phyloP scores from a whole-genome alignment of 2,888 invertebrate genomes.

The Fragum fragum region DNA sequence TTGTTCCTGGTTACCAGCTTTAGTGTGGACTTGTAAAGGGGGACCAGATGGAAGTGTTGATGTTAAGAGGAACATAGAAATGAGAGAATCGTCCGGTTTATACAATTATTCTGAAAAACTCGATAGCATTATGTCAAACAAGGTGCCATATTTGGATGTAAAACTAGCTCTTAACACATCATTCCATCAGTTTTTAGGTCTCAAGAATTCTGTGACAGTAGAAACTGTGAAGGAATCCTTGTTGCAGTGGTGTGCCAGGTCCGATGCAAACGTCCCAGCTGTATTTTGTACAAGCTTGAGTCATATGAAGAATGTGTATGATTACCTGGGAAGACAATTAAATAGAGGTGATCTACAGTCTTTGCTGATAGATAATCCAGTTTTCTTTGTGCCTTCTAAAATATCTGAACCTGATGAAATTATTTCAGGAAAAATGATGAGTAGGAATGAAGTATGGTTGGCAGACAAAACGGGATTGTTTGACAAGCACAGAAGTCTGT shows the following conservation, averaged over 20 bases:
- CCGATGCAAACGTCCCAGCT: slow-evolving; percentile 61
- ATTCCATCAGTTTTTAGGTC: slow-evolving; percentile 76
- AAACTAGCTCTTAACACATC: slow-evolving; percentile 66
- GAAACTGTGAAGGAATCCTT: slow-evolving; percentile 74
- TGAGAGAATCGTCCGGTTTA: slow-evolving; percentile 61
- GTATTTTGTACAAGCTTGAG: slow-evolving; percentile 76
- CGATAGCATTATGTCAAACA: slow-evolving; percentile 73
- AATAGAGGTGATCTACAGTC: slow-evolving; percentile 75
- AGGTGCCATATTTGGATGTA: slow-evolving; percentile 78
- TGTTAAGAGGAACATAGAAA: slow-evolving; percentile 23
- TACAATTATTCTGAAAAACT: slow-evolving; percentile 65
- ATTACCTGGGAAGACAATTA: slow-evolving; percentile 75
- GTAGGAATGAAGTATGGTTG: slow-evolving; percentile 82
- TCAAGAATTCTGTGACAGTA: slow-evolving; percentile 71
- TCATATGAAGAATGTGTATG: slow-evolving; percentile 82
- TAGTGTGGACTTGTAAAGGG: slow-evolving; percentile 49
- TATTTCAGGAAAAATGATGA: slow-evolving; percentile 75
- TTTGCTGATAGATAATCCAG: slow-evolving; percentile 77
- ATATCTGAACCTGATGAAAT: slow-evolving; percentile 15
- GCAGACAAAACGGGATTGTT: slow-evolving; percentile 82
- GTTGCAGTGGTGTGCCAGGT: slow-evolving; percentile 76
- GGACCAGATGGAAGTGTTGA: slow-evolving; percentile 35
- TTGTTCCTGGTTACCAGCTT: slow-evolving; percentile 80
- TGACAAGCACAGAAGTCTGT: slow-evolving; percentile 67
- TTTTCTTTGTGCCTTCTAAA: slow-evolving; percentile 78